phyloP scores from a whole-genome alignment of 1,140 invertebrate species.

The Spodoptera litura region DNA sequence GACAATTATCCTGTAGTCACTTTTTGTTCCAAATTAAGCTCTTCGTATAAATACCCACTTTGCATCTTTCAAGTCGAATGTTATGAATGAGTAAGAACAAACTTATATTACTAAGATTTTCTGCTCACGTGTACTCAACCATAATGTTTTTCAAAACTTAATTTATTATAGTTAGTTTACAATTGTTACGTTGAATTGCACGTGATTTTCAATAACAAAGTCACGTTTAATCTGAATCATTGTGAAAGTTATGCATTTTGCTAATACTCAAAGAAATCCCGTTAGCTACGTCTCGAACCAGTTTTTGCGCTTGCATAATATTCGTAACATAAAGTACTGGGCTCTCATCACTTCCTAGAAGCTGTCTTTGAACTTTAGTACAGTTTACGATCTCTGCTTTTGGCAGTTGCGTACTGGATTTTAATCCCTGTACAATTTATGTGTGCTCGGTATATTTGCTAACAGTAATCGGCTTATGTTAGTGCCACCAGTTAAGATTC shows the following conservation, averaged over 20 bases:
- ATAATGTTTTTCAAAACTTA: constrained; percentile 45
- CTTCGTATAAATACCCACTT: no score
- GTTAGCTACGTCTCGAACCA: neutral
- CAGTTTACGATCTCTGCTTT: constrained; percentile 30
- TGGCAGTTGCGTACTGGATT: constrained; percentile 8
- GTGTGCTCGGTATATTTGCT: constrained; percentile 20
- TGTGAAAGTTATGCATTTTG: constrained; percentile 38
- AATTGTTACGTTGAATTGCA: constrained; percentile 29
- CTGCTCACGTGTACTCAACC: constrained; percentile 20
- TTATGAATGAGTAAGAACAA: constrained; percentile 11
- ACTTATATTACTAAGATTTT: constrained; percentile 35
- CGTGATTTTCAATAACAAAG: constrained; percentile 52
- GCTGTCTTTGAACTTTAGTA: constrained; percentile 28
- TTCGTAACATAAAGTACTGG: constrained; percentile 14
- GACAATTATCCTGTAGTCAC: no score
- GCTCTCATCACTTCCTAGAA: constrained; percentile 18
- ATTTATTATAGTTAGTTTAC: constrained; percentile 33
- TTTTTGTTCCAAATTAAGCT: no score
- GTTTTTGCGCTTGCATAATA: constrained; percentile 23
- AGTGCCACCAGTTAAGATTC: constrained; percentile 1
- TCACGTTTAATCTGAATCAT: constrained; percentile 51
- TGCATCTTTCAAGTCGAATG: constrained; percentile 1
- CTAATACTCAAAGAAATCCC: constrained; percentile 8
- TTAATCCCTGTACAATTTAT: constrained; percentile 20
- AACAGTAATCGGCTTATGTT: constrained; percentile 23